Evolutionary conservation across 1,140 invertebrate species (phyloP).

Genomic region (Brachionus rotundiformis): DNA sequence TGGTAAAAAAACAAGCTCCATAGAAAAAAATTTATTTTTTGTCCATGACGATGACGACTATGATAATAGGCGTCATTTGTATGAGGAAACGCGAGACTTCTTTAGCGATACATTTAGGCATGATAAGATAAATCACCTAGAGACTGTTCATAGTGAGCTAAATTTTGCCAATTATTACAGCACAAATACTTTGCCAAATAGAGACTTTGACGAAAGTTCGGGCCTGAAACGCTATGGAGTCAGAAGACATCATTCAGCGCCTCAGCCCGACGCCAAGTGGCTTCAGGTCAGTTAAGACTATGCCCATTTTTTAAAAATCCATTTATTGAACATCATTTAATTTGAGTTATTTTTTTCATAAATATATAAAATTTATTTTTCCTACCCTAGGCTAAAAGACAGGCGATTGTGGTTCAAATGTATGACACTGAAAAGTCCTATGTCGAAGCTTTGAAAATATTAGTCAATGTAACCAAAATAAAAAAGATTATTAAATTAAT

Average conservation of each 20-base stretch:
- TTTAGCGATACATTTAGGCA: constrained; percentile 5
- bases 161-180: neutral
- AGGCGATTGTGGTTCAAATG: constrained; percentile 75
- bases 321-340: neutral
- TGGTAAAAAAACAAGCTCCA: neutral
- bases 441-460: constrained; percentile 81
- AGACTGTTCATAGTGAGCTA: constrained; percentile 28
- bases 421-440: constrained; percentile 88
- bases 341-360: neutral
- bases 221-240: constrained; percentile 38
- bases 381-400: constrained; percentile 31
- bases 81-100: neutral
- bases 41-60: constrained; percentile 16
- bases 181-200: constrained; percentile 38
- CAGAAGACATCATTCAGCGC: constrained; percentile 52
- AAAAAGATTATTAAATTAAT: constrained; percentile 19
- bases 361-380: neutral
- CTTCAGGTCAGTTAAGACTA: neutral
- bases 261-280: constrained; percentile 41
- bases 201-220: constrained; percentile 21
- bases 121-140: constrained; percentile 12
- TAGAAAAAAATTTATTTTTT: constrained; percentile 39
- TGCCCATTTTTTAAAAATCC: neutral
- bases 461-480: constrained; percentile 73
- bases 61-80: neutral